phyloP scores from a whole-genome alignment of 35 echinoderm and acorn worm genomes.

The Holothuria glaberrima region DNA sequence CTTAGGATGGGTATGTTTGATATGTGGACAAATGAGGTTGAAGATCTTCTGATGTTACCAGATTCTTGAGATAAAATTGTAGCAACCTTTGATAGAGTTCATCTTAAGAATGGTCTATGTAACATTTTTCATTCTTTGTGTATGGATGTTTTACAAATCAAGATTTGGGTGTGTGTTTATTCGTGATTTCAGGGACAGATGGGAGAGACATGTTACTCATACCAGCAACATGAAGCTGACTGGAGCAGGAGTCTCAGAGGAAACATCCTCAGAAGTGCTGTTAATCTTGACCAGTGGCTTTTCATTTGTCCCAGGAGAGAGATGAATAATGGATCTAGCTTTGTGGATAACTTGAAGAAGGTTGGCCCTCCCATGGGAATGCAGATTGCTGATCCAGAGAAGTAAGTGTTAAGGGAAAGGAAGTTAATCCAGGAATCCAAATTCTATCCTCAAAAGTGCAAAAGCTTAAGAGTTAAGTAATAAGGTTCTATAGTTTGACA shows the following conservation, averaged over 20 bases:
- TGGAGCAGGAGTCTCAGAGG: slow-evolving; percentile 70
- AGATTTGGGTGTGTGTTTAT: neutral
- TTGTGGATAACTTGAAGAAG: slow-evolving; percentile 55
- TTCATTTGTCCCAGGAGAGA: slow-evolving; percentile 66
- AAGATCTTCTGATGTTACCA: no score
- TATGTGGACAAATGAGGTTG: no score
- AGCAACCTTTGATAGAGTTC: no score
- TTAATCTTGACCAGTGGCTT: slow-evolving; percentile 62
- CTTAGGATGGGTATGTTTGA: no score
- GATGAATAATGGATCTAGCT: slow-evolving; percentile 30
- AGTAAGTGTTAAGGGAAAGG: slow-evolving; percentile 46
- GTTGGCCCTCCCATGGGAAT: slow-evolving; percentile 83
- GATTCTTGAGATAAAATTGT: no score
- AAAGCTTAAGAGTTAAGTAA: no score
- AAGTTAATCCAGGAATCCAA: no score
- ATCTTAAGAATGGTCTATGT: no score
- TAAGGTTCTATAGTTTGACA: no score
- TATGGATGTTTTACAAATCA: no score
- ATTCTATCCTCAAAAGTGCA: no score
- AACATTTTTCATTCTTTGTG: no score
- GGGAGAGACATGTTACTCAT: slow-evolving; percentile 25
- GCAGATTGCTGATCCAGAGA: slow-evolving; percentile 43
- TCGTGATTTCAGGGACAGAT: neutral
- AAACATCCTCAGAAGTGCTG: slow-evolving; percentile 19
- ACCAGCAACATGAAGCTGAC: slow-evolving; percentile 68